These are phyloP conservation scores for Huso huso DNA, from an alignment of 2,797 vertebrate genomes.

Conservation along the genomic window DNA sequence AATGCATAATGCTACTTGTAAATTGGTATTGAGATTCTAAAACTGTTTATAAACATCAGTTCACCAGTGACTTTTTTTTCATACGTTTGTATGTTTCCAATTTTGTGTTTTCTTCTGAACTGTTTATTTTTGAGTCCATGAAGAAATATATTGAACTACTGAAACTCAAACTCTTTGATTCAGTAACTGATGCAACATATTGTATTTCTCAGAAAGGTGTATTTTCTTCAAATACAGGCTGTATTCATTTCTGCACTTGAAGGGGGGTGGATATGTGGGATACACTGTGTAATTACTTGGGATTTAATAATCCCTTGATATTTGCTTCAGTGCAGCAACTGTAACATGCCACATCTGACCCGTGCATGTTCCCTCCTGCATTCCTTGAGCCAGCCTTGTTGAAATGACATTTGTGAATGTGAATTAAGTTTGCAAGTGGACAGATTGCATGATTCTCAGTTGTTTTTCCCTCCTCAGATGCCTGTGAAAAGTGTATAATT, in stretches of 20 bases:
- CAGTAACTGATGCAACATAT: no score
- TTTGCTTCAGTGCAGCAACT: slow-evolving; percentile 60
- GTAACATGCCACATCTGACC: slow-evolving; percentile 56
- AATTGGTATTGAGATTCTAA: not conserved
- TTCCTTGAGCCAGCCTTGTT: slow-evolving; percentile 50
- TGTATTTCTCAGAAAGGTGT: no score
- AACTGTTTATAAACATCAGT: not conserved
- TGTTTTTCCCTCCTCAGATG: slow-evolving; percentile 50
- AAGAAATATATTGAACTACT: no score
- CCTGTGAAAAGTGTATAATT: slow-evolving; percentile 36
- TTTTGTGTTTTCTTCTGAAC: no score
- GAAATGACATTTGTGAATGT: slow-evolving; percentile 68
- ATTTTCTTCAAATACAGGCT: no score
- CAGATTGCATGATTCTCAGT: slow-evolving; percentile 70
- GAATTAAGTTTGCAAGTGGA: slow-evolving; percentile 68
- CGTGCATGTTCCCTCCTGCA: slow-evolving; percentile 61
- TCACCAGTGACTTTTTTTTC: not conserved
- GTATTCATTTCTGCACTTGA: no score
- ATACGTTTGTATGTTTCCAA: no score
- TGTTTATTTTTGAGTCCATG: no score
- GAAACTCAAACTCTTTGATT: no score
- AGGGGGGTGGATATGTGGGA: not conserved
- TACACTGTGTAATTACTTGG: slow-evolving; percentile 47
- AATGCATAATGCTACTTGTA: not conserved
- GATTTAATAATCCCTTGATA: slow-evolving; percentile 57